Percentiles rank a stretch among this genome's conserved stretches.
Evolutionary conservation across 2,113 vertebrate species (phyloP).

Genomic region (Columbina picui): DNA sequence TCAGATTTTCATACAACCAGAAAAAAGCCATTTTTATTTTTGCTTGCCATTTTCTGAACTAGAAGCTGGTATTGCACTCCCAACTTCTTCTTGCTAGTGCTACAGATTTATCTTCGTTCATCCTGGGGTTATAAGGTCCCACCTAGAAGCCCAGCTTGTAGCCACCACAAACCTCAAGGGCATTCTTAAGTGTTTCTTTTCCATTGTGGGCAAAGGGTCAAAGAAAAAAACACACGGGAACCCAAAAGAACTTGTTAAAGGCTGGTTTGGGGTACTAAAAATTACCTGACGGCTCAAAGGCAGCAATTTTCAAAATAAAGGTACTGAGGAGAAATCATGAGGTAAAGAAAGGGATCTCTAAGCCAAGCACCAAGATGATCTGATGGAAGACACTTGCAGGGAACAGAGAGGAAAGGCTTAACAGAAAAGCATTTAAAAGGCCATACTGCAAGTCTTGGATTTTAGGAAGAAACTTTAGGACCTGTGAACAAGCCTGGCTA

Average conservation of each 20-base stretch:
- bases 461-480: neutral
- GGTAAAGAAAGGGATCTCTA: neutral
- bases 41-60: neutral
- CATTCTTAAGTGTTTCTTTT: neutral
- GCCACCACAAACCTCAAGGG: constrained; percentile 1
- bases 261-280: neutral
- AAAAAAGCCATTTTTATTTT: neutral
- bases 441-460: neutral
- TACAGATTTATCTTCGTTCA: constrained; percentile 56
- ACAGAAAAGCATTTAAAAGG: neutral
- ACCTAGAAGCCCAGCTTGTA: constrained; percentile 32
- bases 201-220: neutral
- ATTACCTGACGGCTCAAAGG: neutral
- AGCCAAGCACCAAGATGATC: neutral
- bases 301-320: neutral
- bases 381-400: neutral
- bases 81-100: neutral
- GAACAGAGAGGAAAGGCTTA: neutral
- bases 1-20: neutral
- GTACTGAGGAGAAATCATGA: neutral
- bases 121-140: constrained; percentile 40
- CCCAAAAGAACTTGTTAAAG: neutral
- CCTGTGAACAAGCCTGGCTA: neutral
- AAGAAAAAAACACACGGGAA: neutral
- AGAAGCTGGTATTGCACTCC: neutral